Base-by-base conservation (phyloP, 2,888 invertebrate genomes). In the Oscheius sp. region DNA sequence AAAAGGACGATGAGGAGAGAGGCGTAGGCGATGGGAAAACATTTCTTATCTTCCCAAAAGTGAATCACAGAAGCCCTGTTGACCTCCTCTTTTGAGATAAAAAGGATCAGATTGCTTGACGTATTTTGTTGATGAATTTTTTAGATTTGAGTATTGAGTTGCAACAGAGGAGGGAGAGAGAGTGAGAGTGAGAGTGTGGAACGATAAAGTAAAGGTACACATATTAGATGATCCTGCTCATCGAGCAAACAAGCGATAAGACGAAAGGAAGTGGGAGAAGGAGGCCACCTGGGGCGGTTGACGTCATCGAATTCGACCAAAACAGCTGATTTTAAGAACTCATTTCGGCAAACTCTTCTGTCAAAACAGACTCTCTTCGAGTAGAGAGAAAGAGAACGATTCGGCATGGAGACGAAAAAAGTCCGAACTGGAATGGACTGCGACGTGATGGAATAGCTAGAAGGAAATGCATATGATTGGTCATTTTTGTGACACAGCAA, bases 161-260 rank as follows among this genome's bases (percentile, higher is more conserved):
- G 29, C 27, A 27, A 25, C 20, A 2, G 29, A 2, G 5, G 17
- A 17, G 46, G 46, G 46, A 45, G 27, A 15, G 46, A 4, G 34
- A 37, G 34, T 34, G 55, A 29, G 23, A 25, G 27, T 29, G 31
- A 27, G 53, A 31, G 12, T n/a, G n/a, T n/a, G n/a, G 29, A 27
- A 42, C 61, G 45, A 61, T 61, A 61, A 61, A 61, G 45, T 29
- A 61, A 42, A 61, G 45, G 61, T 42, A 45, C 61, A 61, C 45
- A 42, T 45, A 61, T 58, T 58, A 25, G 42, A n/a, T 61, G 42
- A 42, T 42, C 45, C 61, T 29, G 17, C 39, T 42, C 42, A 39
- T 42, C 20, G 23, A n/a, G 29, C 45, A 27, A 61, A 61, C 42
- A 17, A 61, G 29, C 42, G 45, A 61, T 45, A 61, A 55, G 55